Evolutionary conservation across 2,797 vertebrate species (phyloP).

Genomic region (Sardinella longiceps): DNA sequence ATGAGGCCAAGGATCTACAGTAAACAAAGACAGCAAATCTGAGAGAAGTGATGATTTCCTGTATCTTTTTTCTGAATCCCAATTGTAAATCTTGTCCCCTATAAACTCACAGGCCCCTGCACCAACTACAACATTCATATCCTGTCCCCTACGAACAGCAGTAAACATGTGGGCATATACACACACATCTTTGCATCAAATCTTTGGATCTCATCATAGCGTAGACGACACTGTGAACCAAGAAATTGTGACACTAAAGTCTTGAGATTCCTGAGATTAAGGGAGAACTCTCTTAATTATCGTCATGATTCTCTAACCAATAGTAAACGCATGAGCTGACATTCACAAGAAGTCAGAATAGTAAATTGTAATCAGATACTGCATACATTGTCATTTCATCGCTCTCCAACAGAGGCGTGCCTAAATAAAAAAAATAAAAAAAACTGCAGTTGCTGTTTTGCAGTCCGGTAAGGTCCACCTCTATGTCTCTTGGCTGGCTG

Average conservation of each 20-base stretch:
- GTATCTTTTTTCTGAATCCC: not conserved
- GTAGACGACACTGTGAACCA: not conserved
- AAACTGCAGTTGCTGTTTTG: too few species aligned
- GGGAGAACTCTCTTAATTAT: not conserved
- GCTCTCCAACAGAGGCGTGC: not conserved
- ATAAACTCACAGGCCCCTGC: too few species aligned
- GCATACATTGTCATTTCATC: not conserved
- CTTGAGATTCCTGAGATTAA: not conserved
- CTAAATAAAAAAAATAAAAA: not conserved
- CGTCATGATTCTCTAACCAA: not conserved
- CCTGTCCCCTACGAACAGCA: not conserved
- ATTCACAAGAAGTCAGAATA: not conserved
- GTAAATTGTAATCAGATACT: not conserved
- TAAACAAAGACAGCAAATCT: not conserved
- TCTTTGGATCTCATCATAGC: not conserved
- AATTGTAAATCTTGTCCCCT: not conserved
- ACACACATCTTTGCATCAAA: not conserved
- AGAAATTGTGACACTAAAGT: not conserved
- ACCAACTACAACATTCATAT: not conserved
- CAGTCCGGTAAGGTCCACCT: not conserved
- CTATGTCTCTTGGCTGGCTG: not conserved
- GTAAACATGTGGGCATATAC: not conserved
- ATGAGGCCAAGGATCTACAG: not conserved
- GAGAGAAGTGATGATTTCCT: not conserved
- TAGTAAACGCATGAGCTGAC: not conserved